A percentile compares a stretch with the other conserved stretches of the same genome.
Conservation (phyloP, 1,140 invertebrate species). For the Monochamus saltuarius region DNA sequence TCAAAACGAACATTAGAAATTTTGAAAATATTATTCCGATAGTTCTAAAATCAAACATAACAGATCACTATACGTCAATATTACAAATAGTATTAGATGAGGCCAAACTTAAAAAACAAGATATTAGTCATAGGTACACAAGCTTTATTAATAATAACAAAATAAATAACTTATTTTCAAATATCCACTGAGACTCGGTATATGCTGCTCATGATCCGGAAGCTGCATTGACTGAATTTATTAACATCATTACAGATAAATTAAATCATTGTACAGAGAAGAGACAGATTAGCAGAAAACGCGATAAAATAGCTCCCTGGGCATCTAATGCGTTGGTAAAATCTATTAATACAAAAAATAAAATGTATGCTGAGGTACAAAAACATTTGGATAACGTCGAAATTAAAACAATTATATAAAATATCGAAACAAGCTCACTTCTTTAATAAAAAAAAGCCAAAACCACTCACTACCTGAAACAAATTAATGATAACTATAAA, state of each 20-base stretch:
- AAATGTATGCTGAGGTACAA: conserved; percentile 3
- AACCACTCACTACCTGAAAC: background rate
- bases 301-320: conserved; percentile 1
- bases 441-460: conserved; percentile 6
- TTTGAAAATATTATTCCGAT: background rate
- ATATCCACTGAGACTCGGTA: no score
- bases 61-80: no score
- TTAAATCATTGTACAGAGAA: background rate
- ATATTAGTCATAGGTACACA: no score
- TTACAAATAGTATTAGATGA: no score
- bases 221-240: no score
- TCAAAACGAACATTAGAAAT: background rate
- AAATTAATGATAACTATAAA: background rate
- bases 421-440: conserved; percentile 3
- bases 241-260: no score
- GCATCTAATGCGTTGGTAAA: background rate
- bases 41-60: background rate
- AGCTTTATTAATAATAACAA: no score
- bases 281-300: background rate
- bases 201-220: no score
- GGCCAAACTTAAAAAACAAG: no score
- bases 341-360: conserved; percentile 10
- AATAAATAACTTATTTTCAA: no score
- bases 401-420: conserved; percentile 1
- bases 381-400: background rate